These are phyloP conservation scores for Spodoptera picta DNA, from an alignment of 2,888 invertebrate genomes.

Conservation along the genomic window DNA sequence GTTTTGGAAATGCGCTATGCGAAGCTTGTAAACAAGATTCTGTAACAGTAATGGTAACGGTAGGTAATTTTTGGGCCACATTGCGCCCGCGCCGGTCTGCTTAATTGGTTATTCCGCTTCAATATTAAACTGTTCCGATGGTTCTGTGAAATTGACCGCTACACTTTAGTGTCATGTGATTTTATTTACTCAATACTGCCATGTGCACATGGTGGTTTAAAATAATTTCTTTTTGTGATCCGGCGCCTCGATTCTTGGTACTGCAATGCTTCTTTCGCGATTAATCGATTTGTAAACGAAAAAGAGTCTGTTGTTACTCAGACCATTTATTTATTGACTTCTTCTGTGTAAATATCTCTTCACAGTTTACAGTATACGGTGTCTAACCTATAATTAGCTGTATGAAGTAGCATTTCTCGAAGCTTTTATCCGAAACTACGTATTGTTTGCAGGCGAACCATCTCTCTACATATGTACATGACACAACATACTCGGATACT, in stretches of 20 bases:
- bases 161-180: constrained; percentile 30
- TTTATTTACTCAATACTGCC: constrained; percentile 29
- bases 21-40: constrained; percentile 52
- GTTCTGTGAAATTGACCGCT: constrained; percentile 49
- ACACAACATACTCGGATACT: constrained; percentile 59
- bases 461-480: constrained; percentile 41
- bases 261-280: constrained; percentile 18
- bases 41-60: constrained; percentile 73
- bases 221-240: constrained; percentile 23
- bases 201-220: constrained; percentile 37
- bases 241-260: constrained; percentile 28
- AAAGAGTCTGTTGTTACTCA: too few relatives aligned
- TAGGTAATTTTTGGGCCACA: constrained; percentile 60
- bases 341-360: not conserved
- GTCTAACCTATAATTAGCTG: constrained; percentile 13
- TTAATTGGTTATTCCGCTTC: constrained; percentile 70
- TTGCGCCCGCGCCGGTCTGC: constrained; percentile 59
- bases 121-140: constrained; percentile 48
- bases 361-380: not conserved
- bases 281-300: not conserved
- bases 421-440: constrained; percentile 44
- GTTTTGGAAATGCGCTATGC: constrained; percentile 30
- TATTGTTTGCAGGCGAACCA: constrained; percentile 46
- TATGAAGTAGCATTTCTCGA: constrained; percentile 43
- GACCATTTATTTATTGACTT: too few relatives aligned